A percentile compares a stretch with the other conserved stretches of the same genome.
Conservation (phyloP, 2,888 invertebrate genomes). For the Seladonia tumulorum region DNA sequence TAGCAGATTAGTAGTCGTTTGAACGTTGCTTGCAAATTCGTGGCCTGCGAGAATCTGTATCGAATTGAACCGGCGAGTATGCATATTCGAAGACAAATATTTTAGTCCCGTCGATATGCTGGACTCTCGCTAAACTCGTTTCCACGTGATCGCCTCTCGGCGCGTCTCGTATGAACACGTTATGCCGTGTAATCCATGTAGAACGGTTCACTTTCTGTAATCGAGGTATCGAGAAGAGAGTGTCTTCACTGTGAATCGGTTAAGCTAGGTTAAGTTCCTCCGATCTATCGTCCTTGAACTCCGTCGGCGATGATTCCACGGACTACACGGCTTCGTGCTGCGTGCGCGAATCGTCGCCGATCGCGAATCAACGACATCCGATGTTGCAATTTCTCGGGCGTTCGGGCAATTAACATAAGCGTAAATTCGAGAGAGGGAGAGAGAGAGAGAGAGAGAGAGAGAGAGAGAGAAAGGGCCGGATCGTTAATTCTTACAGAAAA, state of each 20-base stretch:
- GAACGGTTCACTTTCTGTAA: slow-evolving; percentile 43
- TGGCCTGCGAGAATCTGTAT: background rate
- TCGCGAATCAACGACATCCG: slow-evolving; percentile 14
- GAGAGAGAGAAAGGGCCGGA: background rate
- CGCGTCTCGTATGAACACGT: background rate
- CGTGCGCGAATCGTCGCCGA: slow-evolving; percentile 11
- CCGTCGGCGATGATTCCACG: slow-evolving; percentile 43
- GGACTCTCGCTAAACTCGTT: slow-evolving; percentile 28
- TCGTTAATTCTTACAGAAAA: slow-evolving; percentile 40
- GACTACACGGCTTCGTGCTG: slow-evolving; percentile 3
- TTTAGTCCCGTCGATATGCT: background rate
- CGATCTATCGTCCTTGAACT: slow-evolving; percentile 70
- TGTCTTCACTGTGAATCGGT: slow-evolving; percentile 44
- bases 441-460: too few species aligned
- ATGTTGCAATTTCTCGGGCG: slow-evolving; percentile 24
- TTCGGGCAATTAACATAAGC: slow-evolving; percentile 24
- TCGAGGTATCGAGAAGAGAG: slow-evolving; percentile 42
- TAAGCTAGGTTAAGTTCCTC: slow-evolving; percentile 47
- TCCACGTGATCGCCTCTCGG: slow-evolving; percentile 9
- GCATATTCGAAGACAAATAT: background rate
- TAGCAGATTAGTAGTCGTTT: background rate
- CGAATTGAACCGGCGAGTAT: background rate
- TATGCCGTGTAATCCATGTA: background rate
- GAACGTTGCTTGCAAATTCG: background rate
- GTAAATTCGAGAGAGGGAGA: background rate